Conservation (phyloP, 2,888 invertebrate species). For the Neoaliturus tenellus region DNA sequence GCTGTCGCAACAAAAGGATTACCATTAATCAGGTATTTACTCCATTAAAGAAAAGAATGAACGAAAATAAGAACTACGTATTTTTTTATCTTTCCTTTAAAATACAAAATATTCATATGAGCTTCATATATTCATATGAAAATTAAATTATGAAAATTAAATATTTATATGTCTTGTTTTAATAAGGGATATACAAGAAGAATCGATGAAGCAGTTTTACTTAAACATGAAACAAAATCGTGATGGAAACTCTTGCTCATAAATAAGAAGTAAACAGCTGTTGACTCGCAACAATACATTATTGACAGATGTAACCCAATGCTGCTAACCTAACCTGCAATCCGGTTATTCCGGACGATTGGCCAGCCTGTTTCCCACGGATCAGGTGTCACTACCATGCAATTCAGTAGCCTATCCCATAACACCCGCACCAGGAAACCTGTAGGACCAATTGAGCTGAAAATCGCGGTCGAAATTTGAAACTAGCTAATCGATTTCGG, state of each 20-base stretch:
- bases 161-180: too few relatives aligned
- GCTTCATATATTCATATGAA: too few relatives aligned
- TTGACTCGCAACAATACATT: conserved; percentile 36
- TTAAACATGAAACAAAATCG: conserved; percentile 3
- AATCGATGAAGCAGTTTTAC: neutral
- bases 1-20: too few relatives aligned
- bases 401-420: neutral
- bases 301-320: conserved; percentile 30
- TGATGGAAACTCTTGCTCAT: neutral
- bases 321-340: conserved; percentile 41
- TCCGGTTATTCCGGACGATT: conserved; percentile 17
- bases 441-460: neutral
- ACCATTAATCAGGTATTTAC: too few relatives aligned
- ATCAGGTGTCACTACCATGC: conserved; percentile 16
- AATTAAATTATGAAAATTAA: too few relatives aligned
- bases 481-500: neutral
- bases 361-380: conserved; percentile 47
- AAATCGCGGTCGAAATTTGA: neutral
- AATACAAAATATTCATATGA: too few relatives aligned
- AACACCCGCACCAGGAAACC: neutral
- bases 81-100: too few relatives aligned
- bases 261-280: conserved; percentile 31
- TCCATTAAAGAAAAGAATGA: too few relatives aligned
- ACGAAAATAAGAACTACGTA: too few relatives aligned
- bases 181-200: too few relatives aligned